Percentiles rank a stretch among this genome's conserved stretches.
These are phyloP conservation scores for Prunella fulvescens DNA, from an alignment of 2,113 vertebrate genomes.

Conservation along the genomic window DNA sequence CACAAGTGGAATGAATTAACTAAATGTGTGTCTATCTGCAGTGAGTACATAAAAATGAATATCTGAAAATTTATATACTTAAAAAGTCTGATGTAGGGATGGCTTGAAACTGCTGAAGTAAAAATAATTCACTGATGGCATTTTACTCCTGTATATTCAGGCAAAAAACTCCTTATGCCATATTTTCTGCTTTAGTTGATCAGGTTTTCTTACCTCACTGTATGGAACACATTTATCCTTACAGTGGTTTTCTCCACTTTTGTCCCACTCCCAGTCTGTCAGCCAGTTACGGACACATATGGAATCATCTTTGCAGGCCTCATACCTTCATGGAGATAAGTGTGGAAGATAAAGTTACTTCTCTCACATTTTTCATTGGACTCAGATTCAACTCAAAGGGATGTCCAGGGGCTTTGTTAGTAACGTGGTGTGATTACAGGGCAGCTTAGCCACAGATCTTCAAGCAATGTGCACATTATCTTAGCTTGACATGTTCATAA, in stretches of 20 bases:
- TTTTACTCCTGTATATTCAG: background rate
- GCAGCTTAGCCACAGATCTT: background rate
- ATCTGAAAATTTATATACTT: background rate
- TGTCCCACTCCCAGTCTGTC: conserved; percentile 63
- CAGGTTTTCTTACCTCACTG: conserved; percentile 58
- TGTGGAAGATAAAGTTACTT: conserved; percentile 6
- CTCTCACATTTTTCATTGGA: background rate
- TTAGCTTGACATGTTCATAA: background rate
- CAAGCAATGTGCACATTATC: background rate
- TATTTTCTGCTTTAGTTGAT: background rate
- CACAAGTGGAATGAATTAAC: background rate
- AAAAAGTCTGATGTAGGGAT: background rate
- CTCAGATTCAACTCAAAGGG: background rate
- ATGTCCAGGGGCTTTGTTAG: background rate
- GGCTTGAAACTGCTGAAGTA: background rate
- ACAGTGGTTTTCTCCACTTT: conserved; percentile 63
- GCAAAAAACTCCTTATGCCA: background rate
- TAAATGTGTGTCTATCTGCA: background rate
- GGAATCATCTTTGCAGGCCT: conserved; percentile 70
- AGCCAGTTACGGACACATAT: conserved; percentile 68
- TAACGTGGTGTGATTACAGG: background rate
- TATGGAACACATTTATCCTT: conserved; percentile 59
- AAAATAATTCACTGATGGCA: background rate
- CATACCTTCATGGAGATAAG: conserved; percentile 58
- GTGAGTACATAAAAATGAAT: background rate